Percentiles rank a stretch among this genome's conserved stretches.
Conservation (phyloP, 2,888 invertebrate genomes). For the Limnephilus rhombicus region DNA sequence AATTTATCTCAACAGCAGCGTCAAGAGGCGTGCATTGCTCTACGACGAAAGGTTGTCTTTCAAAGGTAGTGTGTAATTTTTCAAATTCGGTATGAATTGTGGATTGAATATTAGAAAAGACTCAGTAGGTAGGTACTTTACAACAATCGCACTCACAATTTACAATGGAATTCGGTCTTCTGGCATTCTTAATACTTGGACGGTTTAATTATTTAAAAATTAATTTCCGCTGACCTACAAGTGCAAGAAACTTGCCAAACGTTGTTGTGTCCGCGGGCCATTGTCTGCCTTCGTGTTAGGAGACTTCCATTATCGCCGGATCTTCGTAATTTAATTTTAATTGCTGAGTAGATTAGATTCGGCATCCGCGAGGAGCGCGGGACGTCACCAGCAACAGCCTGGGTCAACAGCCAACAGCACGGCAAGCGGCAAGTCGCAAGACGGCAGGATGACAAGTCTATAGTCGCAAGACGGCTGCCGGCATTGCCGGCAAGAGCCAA, state of each 20-base stretch:
- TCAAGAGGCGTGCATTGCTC: no score
- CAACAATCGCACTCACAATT: no score
- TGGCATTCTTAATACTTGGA: no score
- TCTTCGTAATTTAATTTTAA: conserved; percentile 23
- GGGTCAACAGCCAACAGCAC: conserved; percentile 4
- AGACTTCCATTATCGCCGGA: not conserved
- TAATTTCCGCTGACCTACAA: not conserved
- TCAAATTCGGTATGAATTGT: no score
- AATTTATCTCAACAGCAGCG: no score
- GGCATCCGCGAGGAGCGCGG: conserved; percentile 24
- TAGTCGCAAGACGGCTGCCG: conserved; percentile 27
- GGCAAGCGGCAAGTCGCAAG: not conserved
- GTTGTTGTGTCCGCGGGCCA: not conserved
- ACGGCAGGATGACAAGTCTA: no score
- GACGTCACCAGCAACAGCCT: not conserved
- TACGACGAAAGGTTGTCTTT: no score
- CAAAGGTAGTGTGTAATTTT: no score
- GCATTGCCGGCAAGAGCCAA: conserved; percentile 48
- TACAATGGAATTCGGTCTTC: no score
- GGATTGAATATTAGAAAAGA: no score
- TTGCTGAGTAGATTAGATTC: conserved; percentile 12
- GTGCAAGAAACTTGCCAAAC: not conserved
- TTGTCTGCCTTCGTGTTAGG: not conserved
- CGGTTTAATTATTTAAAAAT: not conserved
- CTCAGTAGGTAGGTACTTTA: no score